phyloP scores from a whole-genome alignment of 37 sponge, comb jelly and placozoan genomes.

The Bolinopsis microptera region DNA sequence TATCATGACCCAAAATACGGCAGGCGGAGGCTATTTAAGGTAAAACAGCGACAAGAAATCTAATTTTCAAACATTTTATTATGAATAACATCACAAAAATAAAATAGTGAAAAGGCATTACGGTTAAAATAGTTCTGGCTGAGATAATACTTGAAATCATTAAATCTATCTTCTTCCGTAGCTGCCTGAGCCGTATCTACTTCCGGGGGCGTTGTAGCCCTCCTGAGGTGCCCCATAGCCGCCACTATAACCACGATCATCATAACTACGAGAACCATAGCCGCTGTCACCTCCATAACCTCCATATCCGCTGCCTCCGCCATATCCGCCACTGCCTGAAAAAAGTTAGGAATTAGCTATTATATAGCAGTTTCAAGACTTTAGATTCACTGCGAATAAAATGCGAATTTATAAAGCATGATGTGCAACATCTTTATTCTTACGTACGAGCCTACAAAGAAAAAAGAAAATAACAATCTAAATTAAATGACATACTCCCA shows the following conservation, averaged over 20 bases:
- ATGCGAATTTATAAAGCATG: no score
- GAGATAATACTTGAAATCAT: not conserved
- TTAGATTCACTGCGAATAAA: no score
- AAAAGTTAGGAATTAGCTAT: not conserved
- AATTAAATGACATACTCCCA: no score
- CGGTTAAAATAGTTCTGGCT: not conserved
- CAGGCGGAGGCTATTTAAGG: not conserved
- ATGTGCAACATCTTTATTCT: no score
- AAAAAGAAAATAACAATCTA: no score
- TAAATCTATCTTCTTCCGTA: not conserved
- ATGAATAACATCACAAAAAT: not conserved
- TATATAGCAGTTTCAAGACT: no score
- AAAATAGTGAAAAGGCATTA: not conserved
- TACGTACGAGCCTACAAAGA: no score
- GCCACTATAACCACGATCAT: constrained; percentile 50
- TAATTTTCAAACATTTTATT: not conserved
- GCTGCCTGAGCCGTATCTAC: constrained; percentile 29
- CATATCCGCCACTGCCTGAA: not conserved
- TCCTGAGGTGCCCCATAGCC: constrained; percentile 36
- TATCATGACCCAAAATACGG: not conserved
- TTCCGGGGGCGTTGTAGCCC: not conserved
- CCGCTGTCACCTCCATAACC: constrained; percentile 39
- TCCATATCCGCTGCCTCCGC: constrained; percentile 11
- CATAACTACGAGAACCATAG: constrained; percentile 35
- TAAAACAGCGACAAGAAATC: not conserved